Base-by-base conservation (phyloP, 2,888 invertebrate species). In the Leptopilina myrica region DNA sequence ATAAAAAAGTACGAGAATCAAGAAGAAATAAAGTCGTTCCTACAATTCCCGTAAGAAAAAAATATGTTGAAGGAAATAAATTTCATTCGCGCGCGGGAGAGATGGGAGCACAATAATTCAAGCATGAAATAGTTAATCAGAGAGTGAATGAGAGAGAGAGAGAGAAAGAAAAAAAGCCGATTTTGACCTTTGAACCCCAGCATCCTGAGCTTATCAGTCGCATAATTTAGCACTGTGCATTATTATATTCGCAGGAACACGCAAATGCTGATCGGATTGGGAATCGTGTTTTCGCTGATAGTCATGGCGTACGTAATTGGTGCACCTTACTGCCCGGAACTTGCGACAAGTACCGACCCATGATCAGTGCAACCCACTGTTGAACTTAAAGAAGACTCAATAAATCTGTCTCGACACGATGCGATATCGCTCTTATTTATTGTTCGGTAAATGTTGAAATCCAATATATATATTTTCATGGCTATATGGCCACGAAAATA, bases 301-400 rank as follows among this genome's bases (percentile, higher is more conserved):
- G 73, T 86, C 78, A 26, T 80, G 46, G 80, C 81, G 49, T 85
- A 87, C 81, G 82, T 87, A 78, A 84, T 87, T 77, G 86, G 87
- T 82, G 84, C 83, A 82, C 84, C 82, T 79, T 84, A 82, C 78
- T 84, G 82, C 78, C 80, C 82, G 80, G 78, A 82, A 80, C 82
- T 78, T 83, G 85, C 82, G 81, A 84, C 82, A 81, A 83, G 81
- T 83, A 82, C 81, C 80, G 82, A 84, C 83, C 84, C 82, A 82
- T 80, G 84, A 84, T 81, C 82, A 81, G 80, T 81, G 79, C 69
- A 73, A 73, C 73, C 56, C 73, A 73, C 73, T 56, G n/a, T 56
- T 33, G 33, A 73, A 26, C n/a, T 53, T 80, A 79, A 49, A 80
- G 81, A 75, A 82, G 78, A 82, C 79, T 81, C 82, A 83, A 83